Evolutionary conservation across 2,797 vertebrate species (phyloP), one percentile per base, ranked within the genome.

Genomic region (Danio albolineatus): DNA sequence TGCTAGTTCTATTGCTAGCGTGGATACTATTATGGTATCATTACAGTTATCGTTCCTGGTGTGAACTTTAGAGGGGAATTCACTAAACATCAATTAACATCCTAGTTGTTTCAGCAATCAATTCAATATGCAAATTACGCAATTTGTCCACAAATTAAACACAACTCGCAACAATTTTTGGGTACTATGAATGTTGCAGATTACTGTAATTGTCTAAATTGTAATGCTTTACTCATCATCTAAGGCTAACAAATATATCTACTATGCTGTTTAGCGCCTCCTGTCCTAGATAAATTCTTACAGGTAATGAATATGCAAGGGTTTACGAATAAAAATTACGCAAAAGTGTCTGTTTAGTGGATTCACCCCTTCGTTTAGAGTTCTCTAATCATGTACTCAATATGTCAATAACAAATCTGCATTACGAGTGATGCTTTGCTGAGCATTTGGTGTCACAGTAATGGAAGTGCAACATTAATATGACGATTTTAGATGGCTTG

Each of bases 391-490:
- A 49, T 69, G 39, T 59, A 41, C 7, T 48, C n/a, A 48, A 48
- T 14, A 36, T 48, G 8, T 78, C 43, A 59, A 76, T 66, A 61
- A 73, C 73, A 79, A 77, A 77, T 79, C 48, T 71, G 46, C 43
- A 62, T 72, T 79, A 13, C 46, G 46, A 54, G 28, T 62, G 57
- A 62, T 78, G 67, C 66, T 79, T 79, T 79, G 43, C 38, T 79
- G 56, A 72, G 41, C 21, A 73, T 62, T 81, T 46, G 44, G 70
- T 65, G 76, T 73, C 70, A 80, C 48, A 53, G 67, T 73, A 77
- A 85, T 78, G 84, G 81, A 80, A 84, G 84, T 86, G 87, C 77
- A 84, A 86, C 83, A 80, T 71, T 76, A 78, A 88, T 85, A 81
- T 85, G 77, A 79, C 60, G 49, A 57, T 65, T 74, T 76, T 48